A percentile compares a stretch with the other conserved stretches of the same genome.
Evolutionary conservation across 2,797 vertebrate species (phyloP).

Genomic region (Gymnoscopelus braueri): DNA sequence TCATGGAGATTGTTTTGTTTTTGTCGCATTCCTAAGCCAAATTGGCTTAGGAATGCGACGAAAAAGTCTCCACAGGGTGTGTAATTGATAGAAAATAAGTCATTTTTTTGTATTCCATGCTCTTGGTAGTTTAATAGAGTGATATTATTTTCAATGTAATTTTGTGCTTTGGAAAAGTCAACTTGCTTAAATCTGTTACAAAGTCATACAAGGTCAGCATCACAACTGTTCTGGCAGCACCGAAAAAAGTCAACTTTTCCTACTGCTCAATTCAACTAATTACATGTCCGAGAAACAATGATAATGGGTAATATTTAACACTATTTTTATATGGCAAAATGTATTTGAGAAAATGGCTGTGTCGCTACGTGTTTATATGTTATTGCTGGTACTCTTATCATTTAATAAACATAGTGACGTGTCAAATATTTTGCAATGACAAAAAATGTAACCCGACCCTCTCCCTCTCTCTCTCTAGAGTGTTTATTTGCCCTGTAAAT

Average conservation of each 20-base stretch:
- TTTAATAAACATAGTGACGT: slow-evolving; percentile 68
- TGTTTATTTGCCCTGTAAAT: slow-evolving; percentile 61
- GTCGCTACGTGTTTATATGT: slow-evolving; percentile 60
- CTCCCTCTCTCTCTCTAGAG: too few relatives aligned
- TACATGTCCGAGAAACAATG: slow-evolving; percentile 62
- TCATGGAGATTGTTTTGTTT: too few relatives aligned
- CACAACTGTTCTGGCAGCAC: slow-evolving; percentile 10
- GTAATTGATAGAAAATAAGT: too few relatives aligned
- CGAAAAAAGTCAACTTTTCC: slow-evolving; percentile 29
- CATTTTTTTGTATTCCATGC: background rate
- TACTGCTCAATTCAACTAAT: slow-evolving; percentile 45
- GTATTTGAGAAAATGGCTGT: slow-evolving; percentile 61
- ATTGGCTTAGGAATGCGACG: too few relatives aligned
- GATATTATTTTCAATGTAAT: background rate
- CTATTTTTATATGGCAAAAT: slow-evolving; percentile 77
- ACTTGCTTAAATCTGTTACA: slow-evolving; percentile 14
- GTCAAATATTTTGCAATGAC: slow-evolving; percentile 54
- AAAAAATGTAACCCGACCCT: background rate
- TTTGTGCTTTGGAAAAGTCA: slow-evolving; percentile 12
- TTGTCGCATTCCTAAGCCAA: too few relatives aligned
- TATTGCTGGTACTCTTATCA: slow-evolving; percentile 62
- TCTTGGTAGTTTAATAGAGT: background rate
- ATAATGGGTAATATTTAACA: slow-evolving; percentile 73
- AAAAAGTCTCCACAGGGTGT: too few relatives aligned
- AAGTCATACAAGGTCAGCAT: slow-evolving; percentile 21